phyloP scores from a whole-genome alignment of 1,140 invertebrate species.

The Prorops nasuta region DNA sequence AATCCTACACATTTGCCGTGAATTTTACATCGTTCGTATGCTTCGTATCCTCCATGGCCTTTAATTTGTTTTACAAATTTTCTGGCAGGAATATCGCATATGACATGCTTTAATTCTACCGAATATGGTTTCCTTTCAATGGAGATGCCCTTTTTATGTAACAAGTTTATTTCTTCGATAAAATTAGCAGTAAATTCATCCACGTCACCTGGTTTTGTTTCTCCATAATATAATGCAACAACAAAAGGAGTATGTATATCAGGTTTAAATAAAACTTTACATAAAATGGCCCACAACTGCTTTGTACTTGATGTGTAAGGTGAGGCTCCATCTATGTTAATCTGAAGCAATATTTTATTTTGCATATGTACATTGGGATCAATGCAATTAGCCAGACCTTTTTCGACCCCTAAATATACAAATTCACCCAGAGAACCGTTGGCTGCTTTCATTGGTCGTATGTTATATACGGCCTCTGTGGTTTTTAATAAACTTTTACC shows the following conservation, averaged over 20 bases:
- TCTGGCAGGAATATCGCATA: not conserved
- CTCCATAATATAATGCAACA: not conserved
- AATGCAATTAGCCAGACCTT: conserved; percentile 2
- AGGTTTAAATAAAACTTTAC: conserved; percentile 8
- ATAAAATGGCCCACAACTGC: conserved; percentile 9
- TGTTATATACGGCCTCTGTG: conserved; percentile 2
- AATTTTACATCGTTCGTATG: not conserved
- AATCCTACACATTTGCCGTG: not conserved
- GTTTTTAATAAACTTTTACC: conserved; percentile 15
- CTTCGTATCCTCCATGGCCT: not conserved
- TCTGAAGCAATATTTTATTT: not conserved
- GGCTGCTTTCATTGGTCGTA: conserved; percentile 3
- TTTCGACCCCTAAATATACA: conserved; percentile 11
- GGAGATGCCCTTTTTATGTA: not conserved
- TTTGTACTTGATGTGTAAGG: conserved; percentile 6
- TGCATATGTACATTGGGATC: conserved; percentile 1
- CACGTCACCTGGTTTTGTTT: not conserved
- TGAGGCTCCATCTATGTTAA: conserved; percentile 2
- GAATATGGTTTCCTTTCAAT: not conserved
- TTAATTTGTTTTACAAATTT: not conserved
- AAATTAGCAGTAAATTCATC: not conserved
- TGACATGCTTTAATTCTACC: not conserved
- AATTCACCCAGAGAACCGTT: conserved; percentile 4
- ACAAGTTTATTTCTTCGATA: not conserved
- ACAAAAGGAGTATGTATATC: conserved; percentile 5